Conservation (phyloP, 2,888 invertebrate genomes). For the Octodonta nipae region DNA sequence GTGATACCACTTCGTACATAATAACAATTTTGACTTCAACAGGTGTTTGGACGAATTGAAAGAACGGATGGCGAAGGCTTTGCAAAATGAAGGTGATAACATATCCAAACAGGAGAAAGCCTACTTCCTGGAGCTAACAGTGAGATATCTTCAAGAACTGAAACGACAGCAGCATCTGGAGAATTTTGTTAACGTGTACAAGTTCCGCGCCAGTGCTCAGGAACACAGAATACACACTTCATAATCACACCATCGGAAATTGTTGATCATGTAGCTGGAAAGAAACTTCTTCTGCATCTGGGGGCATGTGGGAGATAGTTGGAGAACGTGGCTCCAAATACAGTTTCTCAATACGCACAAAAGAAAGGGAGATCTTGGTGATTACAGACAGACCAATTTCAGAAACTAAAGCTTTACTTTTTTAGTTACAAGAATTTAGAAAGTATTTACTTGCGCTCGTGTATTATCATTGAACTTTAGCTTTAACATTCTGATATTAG, state of each 20-base stretch:
- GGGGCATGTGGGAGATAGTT: slow-evolving; percentile 37
- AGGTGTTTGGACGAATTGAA: slow-evolving; percentile 69
- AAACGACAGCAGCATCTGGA: slow-evolving; percentile 42
- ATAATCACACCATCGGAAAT: slow-evolving; percentile 36
- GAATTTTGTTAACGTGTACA: slow-evolving; percentile 45
- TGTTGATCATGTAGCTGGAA: slow-evolving; percentile 39
- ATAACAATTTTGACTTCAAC: no score
- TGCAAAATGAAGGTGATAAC: slow-evolving; percentile 68
- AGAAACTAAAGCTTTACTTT: no score
- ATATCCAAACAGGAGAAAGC: slow-evolving; percentile 74
- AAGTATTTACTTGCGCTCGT: no score
- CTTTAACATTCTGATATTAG: no score
- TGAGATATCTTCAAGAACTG: slow-evolving; percentile 57
- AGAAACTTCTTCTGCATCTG: slow-evolving; percentile 41
- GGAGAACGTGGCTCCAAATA: no score
- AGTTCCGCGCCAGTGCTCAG: slow-evolving; percentile 44
- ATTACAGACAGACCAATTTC: no score
- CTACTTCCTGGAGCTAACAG: slow-evolving; percentile 71
- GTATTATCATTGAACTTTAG: no score
- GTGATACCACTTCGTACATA: no score
- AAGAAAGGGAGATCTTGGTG: no score
- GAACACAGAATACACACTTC: slow-evolving; percentile 45
- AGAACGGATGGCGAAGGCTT: slow-evolving; percentile 64
- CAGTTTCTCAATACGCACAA: no score
- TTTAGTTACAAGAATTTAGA: no score